Conservation (phyloP, 23 tunicate genomes). For the Ascidia mentula region DNA sequence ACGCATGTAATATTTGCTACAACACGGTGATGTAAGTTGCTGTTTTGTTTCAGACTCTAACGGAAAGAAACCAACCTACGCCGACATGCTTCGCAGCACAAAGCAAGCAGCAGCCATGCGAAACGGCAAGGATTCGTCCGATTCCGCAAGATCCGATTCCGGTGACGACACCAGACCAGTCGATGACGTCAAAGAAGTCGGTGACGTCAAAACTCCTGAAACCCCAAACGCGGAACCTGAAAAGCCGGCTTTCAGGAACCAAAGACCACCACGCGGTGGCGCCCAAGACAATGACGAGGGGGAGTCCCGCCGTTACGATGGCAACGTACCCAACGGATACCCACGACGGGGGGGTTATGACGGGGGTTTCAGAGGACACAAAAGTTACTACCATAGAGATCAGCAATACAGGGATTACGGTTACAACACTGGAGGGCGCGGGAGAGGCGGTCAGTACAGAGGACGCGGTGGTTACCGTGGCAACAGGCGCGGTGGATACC, state of each 20-base stretch:
- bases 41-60: constrained; percentile 21
- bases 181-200: constrained; percentile 7
- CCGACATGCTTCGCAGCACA: constrained; percentile 35
- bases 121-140: constrained; percentile 41
- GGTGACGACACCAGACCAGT: constrained; percentile 34
- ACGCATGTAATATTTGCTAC: no score
- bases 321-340: constrained; percentile 4
- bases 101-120: constrained; percentile 1
- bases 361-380: constrained; percentile 14
- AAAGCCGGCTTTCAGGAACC: neutral
- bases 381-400: neutral
- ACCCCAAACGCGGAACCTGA: neutral
- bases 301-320: constrained; percentile 1
- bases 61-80: constrained; percentile 42
- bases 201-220: neutral
- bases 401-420: constrained; percentile 29
- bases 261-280: neutral
- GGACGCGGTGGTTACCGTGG: constrained; percentile 12
- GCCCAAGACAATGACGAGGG: neutral
- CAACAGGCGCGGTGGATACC: neutral
- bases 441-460: neutral
- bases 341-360: constrained; percentile 13
- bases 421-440: constrained; percentile 17
- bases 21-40: no score
- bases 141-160: constrained; percentile 47